A percentile compares a stretch with the other conserved stretches of the same genome.
Evolutionary conservation across 2,797 vertebrate genomes (phyloP).

Genomic region (Bufotes viridis): DNA sequence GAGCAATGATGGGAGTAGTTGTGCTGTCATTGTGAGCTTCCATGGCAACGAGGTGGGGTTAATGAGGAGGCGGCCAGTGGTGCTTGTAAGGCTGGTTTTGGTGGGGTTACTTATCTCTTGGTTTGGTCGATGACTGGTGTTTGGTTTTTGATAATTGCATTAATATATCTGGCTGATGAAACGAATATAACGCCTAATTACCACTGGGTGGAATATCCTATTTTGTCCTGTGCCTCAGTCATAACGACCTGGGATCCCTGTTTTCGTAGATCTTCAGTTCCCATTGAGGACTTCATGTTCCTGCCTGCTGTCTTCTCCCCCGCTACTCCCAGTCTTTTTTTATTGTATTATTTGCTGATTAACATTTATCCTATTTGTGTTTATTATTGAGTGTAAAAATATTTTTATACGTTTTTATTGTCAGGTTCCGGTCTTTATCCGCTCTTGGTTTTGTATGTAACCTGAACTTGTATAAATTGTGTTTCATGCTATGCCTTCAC

Average conservation of each 20-base stretch:
- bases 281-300: not conserved
- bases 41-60: not conserved
- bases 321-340: not conserved
- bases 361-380: too few species aligned
- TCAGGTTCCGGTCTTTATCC: too few species aligned
- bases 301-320: not conserved
- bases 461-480: too few species aligned
- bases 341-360: too few species aligned
- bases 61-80: not conserved
- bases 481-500: too few species aligned
- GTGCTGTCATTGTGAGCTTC: not conserved
- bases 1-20: conserved; percentile 4
- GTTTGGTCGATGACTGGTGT: not conserved
- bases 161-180: not conserved
- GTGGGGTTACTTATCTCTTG: not conserved
- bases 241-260: not conserved
- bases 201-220: not conserved
- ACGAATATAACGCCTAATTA: not conserved
- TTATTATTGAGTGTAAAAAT: too few species aligned
- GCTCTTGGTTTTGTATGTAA: too few species aligned
- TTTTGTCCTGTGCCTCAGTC: not conserved
- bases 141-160: not conserved
- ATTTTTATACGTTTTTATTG: too few species aligned
- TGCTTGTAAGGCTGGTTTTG: not conserved
- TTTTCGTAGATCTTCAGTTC: not conserved